A percentile compares a stretch with the other conserved stretches of the same genome.
phyloP scores from a whole-genome alignment of 2,113 vertebrate genomes.

The Callipepla squamata region DNA sequence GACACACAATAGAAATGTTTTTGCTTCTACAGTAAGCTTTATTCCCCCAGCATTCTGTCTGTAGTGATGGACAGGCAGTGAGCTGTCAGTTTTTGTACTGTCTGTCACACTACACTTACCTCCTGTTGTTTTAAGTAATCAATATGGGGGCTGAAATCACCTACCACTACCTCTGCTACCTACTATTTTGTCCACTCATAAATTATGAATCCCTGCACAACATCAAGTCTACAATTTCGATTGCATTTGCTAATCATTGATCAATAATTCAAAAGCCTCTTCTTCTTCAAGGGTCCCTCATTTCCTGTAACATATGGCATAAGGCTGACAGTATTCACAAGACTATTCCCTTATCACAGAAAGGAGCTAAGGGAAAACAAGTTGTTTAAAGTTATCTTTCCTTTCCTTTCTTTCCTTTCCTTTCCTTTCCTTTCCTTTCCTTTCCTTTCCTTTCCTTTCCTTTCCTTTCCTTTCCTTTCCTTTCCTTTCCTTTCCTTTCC shows the following conservation, averaged over 20 bases:
- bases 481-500: too few relatives aligned
- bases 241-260: slow-evolving; percentile 99
- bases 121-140: slow-evolving; percentile 97
- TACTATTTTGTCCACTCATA: slow-evolving; percentile 97
- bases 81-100: slow-evolving; percentile 85
- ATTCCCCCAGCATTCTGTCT: slow-evolving; percentile 68
- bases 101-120: slow-evolving; percentile 93
- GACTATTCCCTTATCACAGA: slow-evolving; percentile 81
- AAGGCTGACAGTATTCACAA: slow-evolving; percentile 78
- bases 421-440: too few relatives aligned
- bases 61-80: slow-evolving; percentile 77
- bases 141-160: slow-evolving; percentile 95
- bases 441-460: too few relatives aligned
- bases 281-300: slow-evolving; percentile 89
- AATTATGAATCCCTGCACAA: slow-evolving; percentile 94
- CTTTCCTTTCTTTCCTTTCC: too few relatives aligned
- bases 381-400: slow-evolving; percentile 75
- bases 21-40: slow-evolving; percentile 72
- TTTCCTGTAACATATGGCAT: slow-evolving; percentile 92
- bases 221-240: slow-evolving; percentile 96
- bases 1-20: slow-evolving; percentile 79
- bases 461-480: too few relatives aligned
- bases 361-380: slow-evolving; percentile 75
- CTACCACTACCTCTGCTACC: slow-evolving; percentile 90
- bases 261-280: slow-evolving; percentile 96